Conservation (phyloP, 2,113 vertebrate species). For the Phylloscopus whistleri region DNA sequence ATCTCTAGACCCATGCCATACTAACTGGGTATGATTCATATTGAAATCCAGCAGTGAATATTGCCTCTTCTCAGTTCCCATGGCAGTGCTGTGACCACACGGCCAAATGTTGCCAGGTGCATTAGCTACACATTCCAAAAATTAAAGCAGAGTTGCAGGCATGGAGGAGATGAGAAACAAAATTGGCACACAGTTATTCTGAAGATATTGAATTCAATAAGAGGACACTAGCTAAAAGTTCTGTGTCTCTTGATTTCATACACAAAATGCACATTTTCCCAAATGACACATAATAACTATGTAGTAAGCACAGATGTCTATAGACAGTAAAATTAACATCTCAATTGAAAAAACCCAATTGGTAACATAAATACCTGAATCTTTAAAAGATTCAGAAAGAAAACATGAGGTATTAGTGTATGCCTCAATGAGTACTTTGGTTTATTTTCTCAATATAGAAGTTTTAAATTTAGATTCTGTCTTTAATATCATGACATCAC, state of each 20-base stretch:
- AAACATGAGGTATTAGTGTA: not conserved
- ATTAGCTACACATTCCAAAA: slow-evolving; percentile 36
- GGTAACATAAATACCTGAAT: not conserved
- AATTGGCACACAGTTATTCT: not conserved
- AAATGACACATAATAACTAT: not conserved
- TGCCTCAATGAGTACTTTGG: not conserved
- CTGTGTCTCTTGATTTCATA: not conserved
- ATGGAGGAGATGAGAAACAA: not conserved
- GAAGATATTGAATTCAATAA: not conserved
- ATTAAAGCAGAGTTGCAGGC: not conserved
- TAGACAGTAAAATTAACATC: not conserved
- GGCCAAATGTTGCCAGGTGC: not conserved
- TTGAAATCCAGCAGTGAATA: slow-evolving; percentile 6
- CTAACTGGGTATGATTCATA: slow-evolving; percentile 21
- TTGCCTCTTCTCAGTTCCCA: slow-evolving; percentile 13
- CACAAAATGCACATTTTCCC: not conserved
- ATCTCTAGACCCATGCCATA: not conserved
- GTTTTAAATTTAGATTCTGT: not conserved
- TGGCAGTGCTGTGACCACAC: slow-evolving; percentile 19
- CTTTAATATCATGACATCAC: not conserved
- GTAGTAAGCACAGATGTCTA: not conserved
- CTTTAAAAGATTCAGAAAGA: not conserved
- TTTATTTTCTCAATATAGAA: not conserved
- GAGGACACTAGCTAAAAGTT: not conserved
- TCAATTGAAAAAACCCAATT: not conserved